Evolutionary conservation across 2,113 vertebrate species (phyloP), one percentile per base, ranked within the genome.

Genomic region (Myrmecophaga tridactyla): DNA sequence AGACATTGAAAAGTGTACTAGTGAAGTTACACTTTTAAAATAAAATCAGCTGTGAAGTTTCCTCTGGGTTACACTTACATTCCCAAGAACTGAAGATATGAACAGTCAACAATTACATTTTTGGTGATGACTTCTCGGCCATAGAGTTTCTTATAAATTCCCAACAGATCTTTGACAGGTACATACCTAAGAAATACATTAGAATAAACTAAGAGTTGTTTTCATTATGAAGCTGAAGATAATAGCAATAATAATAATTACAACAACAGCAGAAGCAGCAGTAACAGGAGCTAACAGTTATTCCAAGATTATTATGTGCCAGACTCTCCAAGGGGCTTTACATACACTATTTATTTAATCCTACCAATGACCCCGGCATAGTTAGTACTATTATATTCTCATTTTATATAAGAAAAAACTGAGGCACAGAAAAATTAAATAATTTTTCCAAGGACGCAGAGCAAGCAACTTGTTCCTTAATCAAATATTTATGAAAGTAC

Each of bases 101-200:
- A 89, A 70, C 98, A 99, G 58, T 98, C 98, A 75, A 97, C 69
- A 65, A 99, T 98, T 63, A 96, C 96, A 10, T 75, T 96, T 96
- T 98, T 96, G 2, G 98, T 98, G 95, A 99, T 98, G 78, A 97
- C 51, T 41, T 96, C 82, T 60, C 34, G 94, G 62, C 98, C 98
- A 69, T 98, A 98, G 75, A 98, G 98, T 36, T 98, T 96, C 76
- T 98, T 88, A 67, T 99, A 99, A 90, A 99, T 98, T 75, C 96
- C 97, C 95, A 98, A 73, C 29, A 99, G 97, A 73, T 99, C 98
- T 96, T 98, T 97, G n/a, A 97, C 96, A 15, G 98, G 98, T 36
- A 99, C 97, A 41, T 99, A 99, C 98, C 98, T 99, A 81, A 94
- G 97, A 96, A 0, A 53, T 80, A 76, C 43, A 86, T 80, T 29